Conservation (phyloP, 1,140 invertebrate genomes). For the Euwallacea fornicatus region DNA sequence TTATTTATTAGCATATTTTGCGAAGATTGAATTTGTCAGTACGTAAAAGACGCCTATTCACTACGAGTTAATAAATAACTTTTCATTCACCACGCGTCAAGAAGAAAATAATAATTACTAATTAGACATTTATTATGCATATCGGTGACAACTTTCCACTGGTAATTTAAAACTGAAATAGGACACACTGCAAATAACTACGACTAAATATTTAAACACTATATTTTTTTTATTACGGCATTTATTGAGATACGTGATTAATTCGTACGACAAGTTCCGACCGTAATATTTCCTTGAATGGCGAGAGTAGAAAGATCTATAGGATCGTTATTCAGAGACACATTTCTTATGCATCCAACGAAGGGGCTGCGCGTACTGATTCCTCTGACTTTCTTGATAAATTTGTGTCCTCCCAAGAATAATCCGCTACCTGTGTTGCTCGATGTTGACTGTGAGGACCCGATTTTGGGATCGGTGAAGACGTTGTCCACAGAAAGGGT, state of each 20-base stretch:
- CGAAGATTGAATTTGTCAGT: no score
- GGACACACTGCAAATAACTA: no score
- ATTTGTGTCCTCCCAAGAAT: constrained; percentile 86
- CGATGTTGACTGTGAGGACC: constrained; percentile 62
- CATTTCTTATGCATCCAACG: constrained; percentile 80
- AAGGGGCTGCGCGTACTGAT: constrained; percentile 67
- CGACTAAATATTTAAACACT: no score
- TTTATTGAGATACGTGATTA: constrained; percentile 45
- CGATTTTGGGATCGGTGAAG: constrained; percentile 66
- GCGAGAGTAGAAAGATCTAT: constrained; percentile 63
- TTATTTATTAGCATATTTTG: no score
- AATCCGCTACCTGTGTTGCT: constrained; percentile 83
- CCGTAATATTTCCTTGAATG: constrained; percentile 67
- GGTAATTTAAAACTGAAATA: no score
- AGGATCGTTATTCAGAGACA: constrained; percentile 64
- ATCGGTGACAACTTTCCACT: no score
- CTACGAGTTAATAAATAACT: no score
- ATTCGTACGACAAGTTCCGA: constrained; percentile 72
- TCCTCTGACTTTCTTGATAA: constrained; percentile 58
- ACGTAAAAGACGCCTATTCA: no score
- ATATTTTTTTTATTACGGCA: no score
- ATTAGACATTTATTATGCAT: no score
- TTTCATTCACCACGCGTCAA: no score
- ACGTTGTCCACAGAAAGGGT: constrained; percentile 79
- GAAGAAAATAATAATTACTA: no score